Conservation (phyloP, 2,888 invertebrate species). For the Perithous albicinctus region DNA sequence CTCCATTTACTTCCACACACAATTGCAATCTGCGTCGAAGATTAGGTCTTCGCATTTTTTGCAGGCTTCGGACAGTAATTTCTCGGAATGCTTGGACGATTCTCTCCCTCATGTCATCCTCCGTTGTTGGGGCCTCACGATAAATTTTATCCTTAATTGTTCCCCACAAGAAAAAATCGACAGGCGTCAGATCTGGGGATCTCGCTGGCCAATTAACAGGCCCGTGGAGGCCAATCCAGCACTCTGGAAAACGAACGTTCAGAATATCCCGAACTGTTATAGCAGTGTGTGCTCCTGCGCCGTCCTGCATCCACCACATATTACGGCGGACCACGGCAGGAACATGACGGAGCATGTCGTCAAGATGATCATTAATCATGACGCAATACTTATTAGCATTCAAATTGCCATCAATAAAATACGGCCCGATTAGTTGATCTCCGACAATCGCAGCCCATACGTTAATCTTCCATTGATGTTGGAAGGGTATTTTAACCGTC, state of each 20-base stretch:
- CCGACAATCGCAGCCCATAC: conserved; percentile 19
- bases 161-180: conserved; percentile 59
- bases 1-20: neutral
- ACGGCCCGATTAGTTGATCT: conserved; percentile 28
- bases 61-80: neutral
- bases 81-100: conserved; percentile 17
- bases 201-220: conserved; percentile 44
- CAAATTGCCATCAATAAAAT: conserved; percentile 16
- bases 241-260: neutral
- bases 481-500: neutral
- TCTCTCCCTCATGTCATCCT: conserved; percentile 8
- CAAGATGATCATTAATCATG: neutral
- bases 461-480: conserved; percentile 34
- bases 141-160: conserved; percentile 4
- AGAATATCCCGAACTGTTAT: neutral
- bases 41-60: conserved; percentile 3
- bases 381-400: neutral
- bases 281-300: neutral
- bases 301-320: neutral
- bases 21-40: neutral
- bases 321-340: neutral
- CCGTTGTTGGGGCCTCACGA: neutral
- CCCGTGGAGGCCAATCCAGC: conserved; percentile 27
- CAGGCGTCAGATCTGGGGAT: conserved; percentile 52
- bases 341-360: no score